These are phyloP conservation scores for Trialeurodes vaporariorum DNA, from an alignment of 1,140 invertebrate species.

Conservation along the genomic window DNA sequence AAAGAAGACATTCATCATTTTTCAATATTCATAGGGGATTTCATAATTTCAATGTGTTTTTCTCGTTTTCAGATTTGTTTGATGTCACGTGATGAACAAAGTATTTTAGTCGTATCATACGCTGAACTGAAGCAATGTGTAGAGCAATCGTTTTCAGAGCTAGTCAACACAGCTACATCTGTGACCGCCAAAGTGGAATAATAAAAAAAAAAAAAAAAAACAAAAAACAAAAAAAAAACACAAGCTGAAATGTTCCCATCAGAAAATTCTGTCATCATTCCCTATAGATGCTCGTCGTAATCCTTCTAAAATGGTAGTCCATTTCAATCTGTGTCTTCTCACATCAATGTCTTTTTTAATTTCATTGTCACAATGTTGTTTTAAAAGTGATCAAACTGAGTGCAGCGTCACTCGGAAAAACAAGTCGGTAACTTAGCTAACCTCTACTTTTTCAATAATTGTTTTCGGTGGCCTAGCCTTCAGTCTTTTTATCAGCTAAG, in stretches of 20 bases:
- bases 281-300: not conserved
- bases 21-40: not conserved
- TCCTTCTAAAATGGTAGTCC: not conserved
- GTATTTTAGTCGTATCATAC: conserved; percentile 87
- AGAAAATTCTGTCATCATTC: not conserved
- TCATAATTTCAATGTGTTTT: conserved; percentile 2
- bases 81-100: conserved; percentile 91
- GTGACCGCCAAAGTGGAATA: conserved; percentile 14
- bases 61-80: conserved; percentile 64
- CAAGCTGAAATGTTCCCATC: not conserved
- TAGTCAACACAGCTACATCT: conserved; percentile 41
- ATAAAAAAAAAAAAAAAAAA: too few species aligned
- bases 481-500: too few species aligned
- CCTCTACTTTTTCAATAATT: too few species aligned
- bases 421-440: too few species aligned
- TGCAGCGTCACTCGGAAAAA: too few species aligned
- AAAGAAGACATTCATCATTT: not conserved
- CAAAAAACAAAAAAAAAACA: too few species aligned
- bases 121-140: conserved; percentile 89
- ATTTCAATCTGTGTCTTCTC: not conserved
- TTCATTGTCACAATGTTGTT: not conserved
- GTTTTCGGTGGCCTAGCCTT: too few species aligned
- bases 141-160: conserved; percentile 80
- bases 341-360: not conserved
- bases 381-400: too few species aligned